Evolutionary conservation across 2,113 vertebrate species (phyloP).

Genomic region (Odocoileus virginianus): DNA sequence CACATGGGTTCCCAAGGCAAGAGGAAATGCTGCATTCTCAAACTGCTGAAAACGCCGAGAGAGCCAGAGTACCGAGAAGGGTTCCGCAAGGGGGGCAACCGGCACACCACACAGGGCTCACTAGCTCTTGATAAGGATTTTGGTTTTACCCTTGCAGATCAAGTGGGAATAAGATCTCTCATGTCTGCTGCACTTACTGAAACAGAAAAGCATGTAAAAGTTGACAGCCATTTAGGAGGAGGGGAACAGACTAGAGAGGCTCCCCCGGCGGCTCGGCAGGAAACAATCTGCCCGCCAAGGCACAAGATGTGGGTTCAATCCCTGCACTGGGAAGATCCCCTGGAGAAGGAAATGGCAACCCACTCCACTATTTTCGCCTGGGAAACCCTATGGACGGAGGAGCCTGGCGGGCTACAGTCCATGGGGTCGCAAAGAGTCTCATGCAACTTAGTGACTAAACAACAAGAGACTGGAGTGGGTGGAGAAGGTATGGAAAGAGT

Average conservation of each 20-base stretch:
- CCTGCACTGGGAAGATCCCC: neutral
- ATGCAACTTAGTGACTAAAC: neutral
- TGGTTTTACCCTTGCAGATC: neutral
- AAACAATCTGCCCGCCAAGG: neutral
- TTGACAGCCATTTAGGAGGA: neutral
- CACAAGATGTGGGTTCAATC: neutral
- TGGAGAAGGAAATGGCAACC: neutral
- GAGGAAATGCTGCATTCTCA: neutral
- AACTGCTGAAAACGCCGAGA: neutral
- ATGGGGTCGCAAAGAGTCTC: neutral
- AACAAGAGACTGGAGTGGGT: neutral
- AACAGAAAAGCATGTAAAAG: neutral
- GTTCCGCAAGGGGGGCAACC: neutral
- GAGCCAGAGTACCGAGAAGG: neutral
- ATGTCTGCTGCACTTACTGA: neutral
- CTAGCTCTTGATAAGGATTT: neutral
- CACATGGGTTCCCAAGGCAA: neutral
- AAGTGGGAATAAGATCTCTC: neutral
- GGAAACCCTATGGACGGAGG: neutral
- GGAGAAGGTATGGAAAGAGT: neutral
- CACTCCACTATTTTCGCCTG: neutral
- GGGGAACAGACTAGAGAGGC: neutral
- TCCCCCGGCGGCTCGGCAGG: neutral
- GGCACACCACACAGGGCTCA: neutral
- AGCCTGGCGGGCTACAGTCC: neutral